Evolutionary conservation across 2,888 invertebrate species (phyloP).

Genomic region (Chrysolina haemoptera): DNA sequence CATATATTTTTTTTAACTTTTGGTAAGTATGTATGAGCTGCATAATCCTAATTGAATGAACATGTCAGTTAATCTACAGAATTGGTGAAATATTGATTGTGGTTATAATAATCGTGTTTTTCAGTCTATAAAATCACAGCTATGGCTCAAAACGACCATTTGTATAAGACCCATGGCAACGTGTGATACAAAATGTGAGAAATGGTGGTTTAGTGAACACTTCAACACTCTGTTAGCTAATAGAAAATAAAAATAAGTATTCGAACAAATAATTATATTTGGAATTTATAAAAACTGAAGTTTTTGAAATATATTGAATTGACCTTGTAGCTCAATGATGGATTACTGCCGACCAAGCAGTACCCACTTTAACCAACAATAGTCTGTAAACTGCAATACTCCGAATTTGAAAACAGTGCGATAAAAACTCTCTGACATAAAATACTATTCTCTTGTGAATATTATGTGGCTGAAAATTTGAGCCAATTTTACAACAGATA

Average conservation of each 20-base stretch:
- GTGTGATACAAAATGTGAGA: constrained; percentile 51
- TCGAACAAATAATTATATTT: too few relatives aligned
- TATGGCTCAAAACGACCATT: constrained; percentile 69
- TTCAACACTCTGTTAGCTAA: not conserved
- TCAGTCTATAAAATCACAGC: constrained; percentile 73
- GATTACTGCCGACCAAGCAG: not conserved
- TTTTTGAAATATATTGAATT: not conserved
- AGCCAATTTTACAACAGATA: constrained; percentile 47
- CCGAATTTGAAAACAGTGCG: constrained; percentile 57
- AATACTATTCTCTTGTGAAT: constrained; percentile 45
- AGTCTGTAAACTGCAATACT: constrained; percentile 44
- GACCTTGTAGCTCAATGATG: not conserved
- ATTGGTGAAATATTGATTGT: constrained; percentile 42
- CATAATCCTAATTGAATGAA: constrained; percentile 42
- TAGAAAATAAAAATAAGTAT: not conserved
- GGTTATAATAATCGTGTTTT: constrained; percentile 54
- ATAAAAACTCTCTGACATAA: constrained; percentile 61
- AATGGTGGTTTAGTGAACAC: constrained; percentile 17
- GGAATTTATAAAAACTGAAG: not conserved
- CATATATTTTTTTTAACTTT: constrained; percentile 63
- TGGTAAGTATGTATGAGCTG: constrained; percentile 59
- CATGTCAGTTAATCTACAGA: too few relatives aligned
- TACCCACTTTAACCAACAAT: constrained; percentile 17
- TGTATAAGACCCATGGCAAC: constrained; percentile 56
- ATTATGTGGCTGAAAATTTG: constrained; percentile 46